phyloP scores from a whole-genome alignment of 1,140 invertebrate genomes.

The Drosophila insularis region DNA sequence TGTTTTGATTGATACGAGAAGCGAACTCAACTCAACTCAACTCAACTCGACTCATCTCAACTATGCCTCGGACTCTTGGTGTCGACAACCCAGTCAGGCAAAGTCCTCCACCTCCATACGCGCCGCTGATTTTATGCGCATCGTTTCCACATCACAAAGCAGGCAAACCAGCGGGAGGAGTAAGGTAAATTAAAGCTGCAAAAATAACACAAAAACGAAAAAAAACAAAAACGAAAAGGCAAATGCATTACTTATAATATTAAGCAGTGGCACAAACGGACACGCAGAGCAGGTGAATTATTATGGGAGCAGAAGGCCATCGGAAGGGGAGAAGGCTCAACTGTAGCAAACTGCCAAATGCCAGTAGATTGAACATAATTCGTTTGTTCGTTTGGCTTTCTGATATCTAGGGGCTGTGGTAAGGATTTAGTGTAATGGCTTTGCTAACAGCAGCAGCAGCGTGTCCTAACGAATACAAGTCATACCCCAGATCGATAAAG shows the following conservation, averaged over 20 bases:
- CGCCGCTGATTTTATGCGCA: slow-evolving; percentile 77
- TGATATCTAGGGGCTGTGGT: slow-evolving; percentile 14
- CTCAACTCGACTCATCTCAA: neutral
- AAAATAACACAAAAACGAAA: neutral
- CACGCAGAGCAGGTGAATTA: slow-evolving; percentile 68
- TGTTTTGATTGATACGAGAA: slow-evolving; percentile 79
- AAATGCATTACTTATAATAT: slow-evolving; percentile 71
- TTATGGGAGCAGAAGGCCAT: slow-evolving; percentile 14
- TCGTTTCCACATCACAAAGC: slow-evolving; percentile 74
- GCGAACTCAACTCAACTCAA: slow-evolving; percentile 6
- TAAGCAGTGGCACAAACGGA: slow-evolving; percentile 66
- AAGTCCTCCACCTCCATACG: slow-evolving; percentile 46
- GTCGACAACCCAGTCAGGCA: slow-evolving; percentile 56
- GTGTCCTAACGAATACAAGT: neutral
- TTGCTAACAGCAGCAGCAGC: neutral
- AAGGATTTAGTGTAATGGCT: slow-evolving; percentile 20
- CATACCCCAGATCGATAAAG: neutral
- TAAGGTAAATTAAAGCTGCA: neutral
- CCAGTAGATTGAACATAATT: slow-evolving; percentile 60
- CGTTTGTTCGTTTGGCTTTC: neutral
- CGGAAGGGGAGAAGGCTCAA: slow-evolving; percentile 18
- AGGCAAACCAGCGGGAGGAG: slow-evolving; percentile 32
- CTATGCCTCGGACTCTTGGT: slow-evolving; percentile 40
- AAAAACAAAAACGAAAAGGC: slow-evolving; percentile 27
- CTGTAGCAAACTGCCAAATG: slow-evolving; percentile 39